Base-by-base conservation (phyloP, 1,140 invertebrate species). In the Macrobrachium nipponense region DNA sequence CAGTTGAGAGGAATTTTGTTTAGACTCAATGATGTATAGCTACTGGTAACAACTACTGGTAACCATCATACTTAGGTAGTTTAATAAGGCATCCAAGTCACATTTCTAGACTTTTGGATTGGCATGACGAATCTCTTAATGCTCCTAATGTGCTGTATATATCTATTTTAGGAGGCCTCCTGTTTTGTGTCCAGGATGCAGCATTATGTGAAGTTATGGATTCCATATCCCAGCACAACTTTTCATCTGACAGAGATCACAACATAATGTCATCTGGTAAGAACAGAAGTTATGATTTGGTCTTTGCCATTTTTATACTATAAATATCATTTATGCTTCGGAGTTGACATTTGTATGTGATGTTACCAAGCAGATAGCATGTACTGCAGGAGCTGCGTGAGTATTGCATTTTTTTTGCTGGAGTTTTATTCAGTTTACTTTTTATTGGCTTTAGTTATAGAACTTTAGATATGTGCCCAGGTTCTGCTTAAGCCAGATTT, bases 231-330 rank as follows among this genome's bases (percentile, higher is more conserved):
- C 89, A 90, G 60, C 87, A 89, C 51, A 89, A 91, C 59, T 90
- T 92, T 64, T 91, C 92, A 8, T 93, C 93, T 86, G 93, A 94
- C 62, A 91, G 93, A 58, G 91, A 94, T 15, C 92, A 93, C 14
- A 95, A 95, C 92, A 90, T 96, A 79, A 90, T 95, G 51, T 94
- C 94, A 79, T 96, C 95, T 86, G 95, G 95, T 95, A 92, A 91
- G 91, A 87, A 4, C 58, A n/a, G 15, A 12, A 17, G 11, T 36
- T 58, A 0, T 43, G 59, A 12, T 66, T 51, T 8, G 23, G 27
- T 2, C 17, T 61, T 20, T 43, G 44, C 20, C 7, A 27, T 66
- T 44, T 36, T 64, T 66, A 62, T 36, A n/a, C n/a, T n/a, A n/a
- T n/a, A n/a, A n/a, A n/a, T n/a, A n/a, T n/a, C n/a, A n/a, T n/a